Base-by-base conservation (phyloP, 2,888 invertebrate species). In the Synergus laeviventris region DNA sequence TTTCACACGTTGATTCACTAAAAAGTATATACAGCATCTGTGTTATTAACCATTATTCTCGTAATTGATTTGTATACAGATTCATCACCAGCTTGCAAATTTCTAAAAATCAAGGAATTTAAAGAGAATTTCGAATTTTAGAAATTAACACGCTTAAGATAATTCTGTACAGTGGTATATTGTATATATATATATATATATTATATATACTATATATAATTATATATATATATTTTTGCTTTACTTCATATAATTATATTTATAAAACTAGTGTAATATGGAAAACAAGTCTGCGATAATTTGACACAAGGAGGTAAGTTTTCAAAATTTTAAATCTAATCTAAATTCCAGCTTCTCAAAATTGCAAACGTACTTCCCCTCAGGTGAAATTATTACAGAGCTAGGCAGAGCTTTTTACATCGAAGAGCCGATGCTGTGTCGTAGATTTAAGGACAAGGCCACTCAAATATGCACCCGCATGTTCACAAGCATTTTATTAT, bases 1-100 rank as follows among this genome's bases (percentile, higher is more conserved):
- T 90, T 90, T 89, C 89, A 90, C 90, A 90, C 88, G 87, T 90
- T 88, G 88, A 86, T 87, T 90, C 85, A 84, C 90, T 90, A 89
- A 87, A 90, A 91, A 90, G 84, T 90, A 91, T 91, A 88, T 90
- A 91, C 90, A 91, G 87, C 87, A 87, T 89, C 80, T 88, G 85
- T 86, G 83, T 88, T 84, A 82, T 87, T 87, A 86, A 83, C 86
- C 83, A 84, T 86, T 87, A 87, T 87, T 84, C 84, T 88, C 84
- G 79, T 84, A 83, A 81, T 84, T 85, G 84, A 82, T 82, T 81
- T 84, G 81, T 79, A 85, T 84, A 83, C 83, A 83, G 81, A 73
- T 78, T 80, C 45, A 66, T 42, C 66, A 16, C 39, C 21, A 66
- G 42, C 39, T 45, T 66, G 42, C 66, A 42, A 66, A 42, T 42